A percentile compares a stretch with the other conserved stretches of the same genome.
Conservation (phyloP, 2,888 invertebrate species). For the Aplocera efformata region DNA sequence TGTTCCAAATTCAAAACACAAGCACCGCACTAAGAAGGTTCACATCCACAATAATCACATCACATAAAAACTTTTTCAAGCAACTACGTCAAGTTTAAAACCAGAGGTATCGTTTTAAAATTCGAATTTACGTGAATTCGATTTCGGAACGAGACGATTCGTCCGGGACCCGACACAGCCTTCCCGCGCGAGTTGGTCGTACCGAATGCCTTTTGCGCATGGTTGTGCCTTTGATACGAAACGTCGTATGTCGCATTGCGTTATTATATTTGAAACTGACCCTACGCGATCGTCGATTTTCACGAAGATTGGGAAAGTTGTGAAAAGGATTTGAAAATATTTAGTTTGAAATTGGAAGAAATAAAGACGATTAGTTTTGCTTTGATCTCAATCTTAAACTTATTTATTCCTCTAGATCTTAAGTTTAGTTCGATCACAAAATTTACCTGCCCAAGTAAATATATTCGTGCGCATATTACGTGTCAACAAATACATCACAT, state of each 20-base stretch:
- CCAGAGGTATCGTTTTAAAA: constrained; percentile 7
- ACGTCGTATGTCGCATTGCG: constrained; percentile 77
- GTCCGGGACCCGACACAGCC: constrained; percentile 23
- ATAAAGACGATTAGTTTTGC: no score
- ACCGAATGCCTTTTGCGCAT: constrained; percentile 76
- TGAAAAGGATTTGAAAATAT: constrained; percentile 18
- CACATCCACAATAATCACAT: constrained; percentile 8
- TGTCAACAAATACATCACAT: no score
- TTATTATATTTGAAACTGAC: constrained; percentile 57
- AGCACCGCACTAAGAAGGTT: constrained; percentile 13
- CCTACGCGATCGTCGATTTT: constrained; percentile 39
- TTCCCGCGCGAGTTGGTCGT: constrained; percentile 23
- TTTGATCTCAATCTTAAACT: no score
- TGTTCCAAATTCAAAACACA: constrained; percentile 13
- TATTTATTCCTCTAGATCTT: no score
- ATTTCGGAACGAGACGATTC: constrained; percentile 5
- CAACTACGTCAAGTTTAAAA: not conserved
- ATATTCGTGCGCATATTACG: no score
- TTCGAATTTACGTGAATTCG: constrained; percentile 5
- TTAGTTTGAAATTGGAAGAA: not conserved
- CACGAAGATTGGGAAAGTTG: constrained; percentile 19
- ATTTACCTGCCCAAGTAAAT: no score
- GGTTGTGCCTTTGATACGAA: constrained; percentile 51
- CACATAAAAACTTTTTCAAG: no score
- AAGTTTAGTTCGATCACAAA: no score